Base-by-base conservation (phyloP, 2,888 invertebrate species). In the Rhaphigaster nebulosa region DNA sequence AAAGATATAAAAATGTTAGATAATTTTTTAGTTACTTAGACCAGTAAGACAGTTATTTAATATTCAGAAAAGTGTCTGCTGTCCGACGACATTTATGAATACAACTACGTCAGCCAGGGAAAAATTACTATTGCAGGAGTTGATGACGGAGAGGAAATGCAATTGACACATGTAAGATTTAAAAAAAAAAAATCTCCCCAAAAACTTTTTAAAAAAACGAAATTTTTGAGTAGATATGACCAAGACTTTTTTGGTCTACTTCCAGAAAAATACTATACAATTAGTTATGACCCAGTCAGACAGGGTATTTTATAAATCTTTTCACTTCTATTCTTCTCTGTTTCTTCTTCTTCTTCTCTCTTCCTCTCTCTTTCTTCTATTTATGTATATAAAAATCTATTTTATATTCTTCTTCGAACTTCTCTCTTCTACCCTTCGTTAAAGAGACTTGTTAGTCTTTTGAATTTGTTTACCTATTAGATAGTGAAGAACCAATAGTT, bases 111-210 rank as follows among this genome's bases (percentile, higher is more conserved):
- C 94, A 96, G 98, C 94, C 98, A 99, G 96, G 98, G 98, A 95
- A 98, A 98, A 95, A 96, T 96, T 93, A 97, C 97, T 93, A 98
- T 98, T 94, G 98, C 98, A 93, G 96, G 96, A 94, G 96, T 98
- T 94, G 97, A 98, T 94, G 98, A 98, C 95, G 96, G 95, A 93
- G 98, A 98, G 95, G 98, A 98, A 95, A 96, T 97, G 95, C 93
- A 93, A 92, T 94, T 96, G 93, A 97, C 97, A 93, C 97, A 97
- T 95, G 97, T 97, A 96, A 97, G 97, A 90, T 15, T 45, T 41
- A 23, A 84, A 45, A 84, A 70, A 45, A 84, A 87, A 70, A 87
- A 29, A 23, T 60, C 2, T 12, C 60, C n/a, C 60, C 5, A 88
- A 88, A 54, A 87, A 87, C 87, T n/a, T n/a, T n/a, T n/a, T n/a